Evolutionary conservation across 35 echinoderm and acorn worm genomes (phyloP).

Genomic region (Patiria miniata): DNA sequence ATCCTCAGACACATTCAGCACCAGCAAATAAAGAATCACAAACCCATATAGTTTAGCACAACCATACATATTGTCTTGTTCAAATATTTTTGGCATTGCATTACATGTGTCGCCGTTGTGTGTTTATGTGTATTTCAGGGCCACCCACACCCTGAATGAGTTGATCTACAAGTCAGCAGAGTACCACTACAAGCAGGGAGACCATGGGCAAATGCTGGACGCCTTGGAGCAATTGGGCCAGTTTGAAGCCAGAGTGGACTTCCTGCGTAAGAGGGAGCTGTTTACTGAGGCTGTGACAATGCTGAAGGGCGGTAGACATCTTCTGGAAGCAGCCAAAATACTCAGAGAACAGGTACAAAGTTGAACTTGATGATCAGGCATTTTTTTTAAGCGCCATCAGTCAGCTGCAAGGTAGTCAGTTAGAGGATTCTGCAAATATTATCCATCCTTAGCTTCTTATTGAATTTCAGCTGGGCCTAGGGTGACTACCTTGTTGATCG

Average conservation of each 20-base stretch:
- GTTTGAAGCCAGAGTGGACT: constrained; percentile 41
- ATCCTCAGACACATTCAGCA: too few relatives aligned
- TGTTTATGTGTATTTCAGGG: not conserved
- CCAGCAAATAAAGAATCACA: too few relatives aligned
- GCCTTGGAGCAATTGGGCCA: constrained; percentile 34
- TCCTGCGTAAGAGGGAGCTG: constrained; percentile 14
- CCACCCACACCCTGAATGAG: constrained; percentile 8
- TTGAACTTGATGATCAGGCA: too few relatives aligned
- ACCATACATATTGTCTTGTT: too few relatives aligned
- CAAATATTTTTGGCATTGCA: not conserved
- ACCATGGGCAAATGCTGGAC: constrained; percentile 36
- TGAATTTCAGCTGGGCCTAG: too few relatives aligned
- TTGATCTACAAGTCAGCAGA: constrained; percentile 36
- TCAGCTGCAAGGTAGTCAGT: too few relatives aligned
- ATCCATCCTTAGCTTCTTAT: too few relatives aligned
- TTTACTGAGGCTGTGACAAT: constrained; percentile 42
- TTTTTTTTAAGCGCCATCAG: too few relatives aligned
- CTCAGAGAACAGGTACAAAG: constrained; percentile 23
- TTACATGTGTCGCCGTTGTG: too few relatives aligned
- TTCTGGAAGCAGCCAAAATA: constrained; percentile 51
- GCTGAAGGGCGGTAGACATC: constrained; percentile 25
- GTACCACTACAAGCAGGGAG: constrained; percentile 23
- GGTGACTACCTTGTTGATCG: too few relatives aligned
- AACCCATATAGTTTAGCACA: too few relatives aligned
- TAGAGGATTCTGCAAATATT: too few relatives aligned